Evolutionary conservation across 2,888 invertebrate species (phyloP).

Genomic region (Caenorhabditis sp.): DNA sequence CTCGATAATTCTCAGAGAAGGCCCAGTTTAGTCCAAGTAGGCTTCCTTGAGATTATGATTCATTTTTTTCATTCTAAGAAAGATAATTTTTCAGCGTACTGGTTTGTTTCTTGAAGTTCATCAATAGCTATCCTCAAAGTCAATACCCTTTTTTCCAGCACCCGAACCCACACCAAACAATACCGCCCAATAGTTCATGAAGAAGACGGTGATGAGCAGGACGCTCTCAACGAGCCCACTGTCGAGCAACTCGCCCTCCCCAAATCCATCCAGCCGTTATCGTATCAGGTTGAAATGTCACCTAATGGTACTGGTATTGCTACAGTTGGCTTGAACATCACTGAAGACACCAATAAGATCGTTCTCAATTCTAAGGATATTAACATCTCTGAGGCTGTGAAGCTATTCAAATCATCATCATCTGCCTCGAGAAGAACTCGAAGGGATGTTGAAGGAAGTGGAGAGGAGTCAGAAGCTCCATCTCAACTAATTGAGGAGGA

Average conservation of each 20-base stretch:
- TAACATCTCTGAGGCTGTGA: slow-evolving; percentile 25
- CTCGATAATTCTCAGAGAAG: too few relatives aligned
- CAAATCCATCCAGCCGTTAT: slow-evolving; percentile 42
- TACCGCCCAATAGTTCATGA: slow-evolving; percentile 26
- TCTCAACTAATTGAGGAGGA: slow-evolving; percentile 25
- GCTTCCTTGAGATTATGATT: too few relatives aligned
- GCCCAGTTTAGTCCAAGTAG: too few relatives aligned
- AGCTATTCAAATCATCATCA: not conserved
- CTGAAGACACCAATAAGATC: slow-evolving; percentile 43
- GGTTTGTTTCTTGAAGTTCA: too few relatives aligned
- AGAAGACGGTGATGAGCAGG: slow-evolving; percentile 41
- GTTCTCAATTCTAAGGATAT: slow-evolving; percentile 44
- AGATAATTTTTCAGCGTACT: not conserved
- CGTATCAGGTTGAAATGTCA: not conserved
- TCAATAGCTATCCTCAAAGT: not conserved
- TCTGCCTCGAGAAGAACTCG: too few relatives aligned
- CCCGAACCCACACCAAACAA: slow-evolving; percentile 25
- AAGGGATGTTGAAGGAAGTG: not conserved
- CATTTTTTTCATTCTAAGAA: not conserved
- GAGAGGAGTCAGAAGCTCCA: slow-evolving; percentile 13
- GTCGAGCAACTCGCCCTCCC: slow-evolving; percentile 58
- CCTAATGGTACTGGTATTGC: slow-evolving; percentile 24
- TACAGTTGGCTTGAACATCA: slow-evolving; percentile 31
- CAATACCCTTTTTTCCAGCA: slow-evolving; percentile 4
- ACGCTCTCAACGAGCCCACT: slow-evolving; percentile 45